Evolutionary conservation across 30 jellyfish, hydroid and myxozoan species (phyloP).

Genomic region (Aurelia sp.): DNA sequence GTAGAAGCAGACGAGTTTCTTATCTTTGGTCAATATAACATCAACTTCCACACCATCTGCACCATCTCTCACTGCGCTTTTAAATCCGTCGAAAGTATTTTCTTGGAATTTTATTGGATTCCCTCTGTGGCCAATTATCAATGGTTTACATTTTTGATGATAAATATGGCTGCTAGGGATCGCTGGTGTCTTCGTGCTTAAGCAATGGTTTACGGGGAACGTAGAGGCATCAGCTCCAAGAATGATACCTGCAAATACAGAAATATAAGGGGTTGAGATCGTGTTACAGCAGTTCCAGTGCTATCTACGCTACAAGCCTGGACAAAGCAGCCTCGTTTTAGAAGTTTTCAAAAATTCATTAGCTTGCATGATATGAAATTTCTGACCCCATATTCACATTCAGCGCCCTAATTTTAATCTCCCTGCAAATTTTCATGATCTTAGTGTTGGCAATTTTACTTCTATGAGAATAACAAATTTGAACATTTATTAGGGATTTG

Average conservation of each 20-base stretch:
- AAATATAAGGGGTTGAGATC: too few species aligned
- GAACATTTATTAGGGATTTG: too few species aligned
- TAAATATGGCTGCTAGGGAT: conserved; percentile 72
- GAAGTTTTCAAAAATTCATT: too few species aligned
- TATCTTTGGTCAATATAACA: conserved; percentile 69
- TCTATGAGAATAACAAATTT: too few species aligned
- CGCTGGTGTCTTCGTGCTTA: neutral
- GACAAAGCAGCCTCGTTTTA: too few species aligned
- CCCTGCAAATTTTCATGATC: too few species aligned
- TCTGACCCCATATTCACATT: too few species aligned
- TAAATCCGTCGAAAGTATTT: conserved; percentile 69
- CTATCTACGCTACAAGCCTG: too few species aligned
- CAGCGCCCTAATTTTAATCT: too few species aligned
- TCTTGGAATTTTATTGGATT: conserved; percentile 64
- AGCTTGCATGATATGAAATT: too few species aligned
- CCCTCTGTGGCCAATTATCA: conserved; percentile 92
- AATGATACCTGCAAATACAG: neutral
- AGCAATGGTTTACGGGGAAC: neutral
- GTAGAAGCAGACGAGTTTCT: conserved; percentile 80
- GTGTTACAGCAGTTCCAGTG: too few species aligned
- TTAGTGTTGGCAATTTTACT: too few species aligned
- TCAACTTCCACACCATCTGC: conserved; percentile 93
- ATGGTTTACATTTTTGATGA: conserved; percentile 67
- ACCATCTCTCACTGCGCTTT: conserved; percentile 23
- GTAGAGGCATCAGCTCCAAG: neutral